Evolutionary conservation across 2,113 vertebrate genomes (phyloP), one percentile per base, ranked within the genome.

Genomic region (Barbus barbus): DNA sequence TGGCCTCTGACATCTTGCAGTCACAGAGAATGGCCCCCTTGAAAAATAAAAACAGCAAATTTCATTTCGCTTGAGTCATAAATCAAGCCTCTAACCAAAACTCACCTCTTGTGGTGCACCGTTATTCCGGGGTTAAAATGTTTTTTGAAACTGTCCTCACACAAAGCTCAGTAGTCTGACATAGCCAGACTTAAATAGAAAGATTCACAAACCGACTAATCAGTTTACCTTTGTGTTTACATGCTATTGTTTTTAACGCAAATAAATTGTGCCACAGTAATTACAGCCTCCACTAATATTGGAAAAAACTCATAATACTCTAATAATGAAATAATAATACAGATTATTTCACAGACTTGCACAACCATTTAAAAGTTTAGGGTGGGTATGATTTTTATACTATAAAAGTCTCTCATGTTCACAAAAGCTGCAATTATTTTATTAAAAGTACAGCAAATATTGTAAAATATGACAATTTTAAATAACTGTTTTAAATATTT

Each of bases 71-170:
- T 41, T 5, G 14, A 51, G 46, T 51, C 9, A 31, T 76, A 76
- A 76, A 76, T 76, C 46, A 28, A 31, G 14, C 24, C 73, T 76
- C 22, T 48, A 22, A 76, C 24, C 18, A 53, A 76, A 51, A 76
- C 46, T 20, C 12, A 3, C 28, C 73, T 53, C 73, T 76, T 18
- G 24, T 28, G 44, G 12, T 76, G 24, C 33, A 11, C n/a, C n/a
- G 69, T 24, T 44, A 44, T 26, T 73, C 12, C 11, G 3, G 53
- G 38, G 69, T 73, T 73, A 8, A 73, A 73, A 44, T 24, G 6
- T 44, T 38, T 38, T 71, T 38, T 41, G 67, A 71, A 71, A n/a
- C 33, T 22, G 67, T n/a, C 33, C 4, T 72, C 69, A 8, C 69
- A 26, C 14, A 4, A 44, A 44, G 11, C 69, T 73, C 38, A 24